These are phyloP conservation scores for Alviniconcha strummeri DNA, from an alignment of 2,888 invertebrate species.

Conservation along the genomic window DNA sequence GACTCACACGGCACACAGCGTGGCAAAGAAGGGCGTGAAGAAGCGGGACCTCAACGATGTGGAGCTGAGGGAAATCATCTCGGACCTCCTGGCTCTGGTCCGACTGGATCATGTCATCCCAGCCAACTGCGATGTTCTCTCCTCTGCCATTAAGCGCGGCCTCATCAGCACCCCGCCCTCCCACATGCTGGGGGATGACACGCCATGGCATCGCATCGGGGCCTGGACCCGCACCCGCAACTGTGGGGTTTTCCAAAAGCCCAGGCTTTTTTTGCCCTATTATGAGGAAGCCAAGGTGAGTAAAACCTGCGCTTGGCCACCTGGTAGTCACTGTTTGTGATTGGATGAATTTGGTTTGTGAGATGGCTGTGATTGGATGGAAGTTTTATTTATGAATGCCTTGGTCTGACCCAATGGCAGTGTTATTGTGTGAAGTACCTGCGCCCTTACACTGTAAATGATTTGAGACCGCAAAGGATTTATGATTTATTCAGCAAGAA, in stretches of 20 bases:
- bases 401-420: too few relatives aligned
- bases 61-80: conserved; percentile 88
- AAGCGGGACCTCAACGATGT: conserved; percentile 88
- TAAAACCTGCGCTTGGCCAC: conserved; percentile 4
- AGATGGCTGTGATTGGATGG: background rate
- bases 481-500: too few relatives aligned
- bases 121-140: conserved; percentile 79
- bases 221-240: conserved; percentile 72
- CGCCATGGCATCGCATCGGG: conserved; percentile 50
- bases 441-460: too few relatives aligned
- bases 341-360: background rate
- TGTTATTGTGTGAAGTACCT: too few relatives aligned
- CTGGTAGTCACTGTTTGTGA: background rate
- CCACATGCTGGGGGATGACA: conserved; percentile 86
- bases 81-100: conserved; percentile 88
- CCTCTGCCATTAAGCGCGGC: conserved; percentile 80
- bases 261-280: conserved; percentile 94
- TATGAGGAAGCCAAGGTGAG: conserved; percentile 92
- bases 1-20: conserved; percentile 94
- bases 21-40: conserved; percentile 88
- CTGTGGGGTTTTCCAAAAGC: conserved; percentile 80
- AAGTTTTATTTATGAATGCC: too few relatives aligned
- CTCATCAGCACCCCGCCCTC: conserved; percentile 88
- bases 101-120: conserved; percentile 93
- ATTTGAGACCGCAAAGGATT: too few relatives aligned